Base-by-base conservation (phyloP, 2,888 invertebrate species). In the Zygothrica quintamaculata region DNA sequence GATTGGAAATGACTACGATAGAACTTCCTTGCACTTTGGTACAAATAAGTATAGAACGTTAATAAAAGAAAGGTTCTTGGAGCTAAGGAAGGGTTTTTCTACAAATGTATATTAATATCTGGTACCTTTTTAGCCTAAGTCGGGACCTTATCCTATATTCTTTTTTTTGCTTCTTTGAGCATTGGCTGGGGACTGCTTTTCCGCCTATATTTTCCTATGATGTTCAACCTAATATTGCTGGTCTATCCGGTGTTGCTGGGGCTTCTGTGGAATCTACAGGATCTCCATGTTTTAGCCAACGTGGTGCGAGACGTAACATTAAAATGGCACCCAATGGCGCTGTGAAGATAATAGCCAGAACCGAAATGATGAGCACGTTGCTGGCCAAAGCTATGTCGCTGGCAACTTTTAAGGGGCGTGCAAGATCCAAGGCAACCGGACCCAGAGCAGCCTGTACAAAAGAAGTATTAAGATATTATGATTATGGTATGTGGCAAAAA, bases 361-460 rank as follows among this genome's bases (percentile, higher is more conserved):
- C 92, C 3, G 92, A 91, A 82, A 92, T 87, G 67, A 92, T 92
- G 86, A 93, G 89, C 76, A 93, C 92, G 84, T 89, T 89, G 75
- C 86, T 90, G 46, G 92, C 92, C 61, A 91, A 88, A 2, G 84
- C 66, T 61, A 90, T 81, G 25, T 61, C 55, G 16, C 22, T 61
- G 9, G 87, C 76, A 43, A 84, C 88, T 4, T 39, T 67, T 55
- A 81, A 78, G 22, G 89, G 46, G 87, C 93, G 88, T 61, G 93
- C 93, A 76, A 92, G 88, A 77, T 93, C 93, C 73, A 93, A 89
- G 6, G 94, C 93, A 70, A 94, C 92, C 12, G 94, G 94, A 12
- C 94, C 94, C 48, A 94, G 88, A 1, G 94, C 93, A 53, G 94
- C 94, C 94, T 94, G 42, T 36, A 51, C 51, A 18, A 33, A 29